phyloP scores from a whole-genome alignment of 2,113 vertebrate genomes.

The Macroglossus sobrinus region DNA sequence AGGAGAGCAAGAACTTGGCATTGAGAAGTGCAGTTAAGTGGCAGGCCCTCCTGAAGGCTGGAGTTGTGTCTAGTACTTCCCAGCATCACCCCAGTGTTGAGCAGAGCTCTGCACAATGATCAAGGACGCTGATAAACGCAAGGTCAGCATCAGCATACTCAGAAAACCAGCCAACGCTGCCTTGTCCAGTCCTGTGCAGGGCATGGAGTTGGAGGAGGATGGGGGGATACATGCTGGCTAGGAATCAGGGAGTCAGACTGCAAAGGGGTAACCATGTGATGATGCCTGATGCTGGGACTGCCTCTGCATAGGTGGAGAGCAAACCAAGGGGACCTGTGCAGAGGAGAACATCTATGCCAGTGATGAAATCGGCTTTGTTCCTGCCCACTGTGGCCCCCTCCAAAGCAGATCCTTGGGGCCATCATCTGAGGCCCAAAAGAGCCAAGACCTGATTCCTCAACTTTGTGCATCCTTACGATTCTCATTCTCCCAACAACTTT shows the following conservation, averaged over 20 bases:
- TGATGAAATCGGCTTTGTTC: not conserved
- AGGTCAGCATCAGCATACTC: not conserved
- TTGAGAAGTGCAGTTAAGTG: not conserved
- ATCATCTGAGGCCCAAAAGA: not conserved
- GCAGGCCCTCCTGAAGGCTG: not conserved
- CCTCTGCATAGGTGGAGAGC: not conserved
- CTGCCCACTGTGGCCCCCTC: rapidly evolving
- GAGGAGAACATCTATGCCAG: not conserved
- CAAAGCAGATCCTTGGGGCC: not conserved
- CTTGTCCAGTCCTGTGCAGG: not conserved
- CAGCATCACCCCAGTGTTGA: not conserved
- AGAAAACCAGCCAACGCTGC: not conserved
- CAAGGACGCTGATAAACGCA: not conserved
- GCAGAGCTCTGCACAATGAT: not conserved
- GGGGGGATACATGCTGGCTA: not conserved
- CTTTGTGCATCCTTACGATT: not conserved
- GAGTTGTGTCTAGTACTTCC: not conserved
- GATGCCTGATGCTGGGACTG: too few relatives aligned
- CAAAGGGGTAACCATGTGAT: rapidly evolving
- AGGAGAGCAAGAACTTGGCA: not conserved
- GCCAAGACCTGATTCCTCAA: not conserved
- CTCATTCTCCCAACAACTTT: not conserved
- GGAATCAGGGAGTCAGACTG: not conserved
- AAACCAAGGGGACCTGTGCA: not conserved
- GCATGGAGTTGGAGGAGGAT: rapidly evolving